Conservation (phyloP, 2,113 vertebrate genomes). For the Hemiscyllium ocellatum region DNA sequence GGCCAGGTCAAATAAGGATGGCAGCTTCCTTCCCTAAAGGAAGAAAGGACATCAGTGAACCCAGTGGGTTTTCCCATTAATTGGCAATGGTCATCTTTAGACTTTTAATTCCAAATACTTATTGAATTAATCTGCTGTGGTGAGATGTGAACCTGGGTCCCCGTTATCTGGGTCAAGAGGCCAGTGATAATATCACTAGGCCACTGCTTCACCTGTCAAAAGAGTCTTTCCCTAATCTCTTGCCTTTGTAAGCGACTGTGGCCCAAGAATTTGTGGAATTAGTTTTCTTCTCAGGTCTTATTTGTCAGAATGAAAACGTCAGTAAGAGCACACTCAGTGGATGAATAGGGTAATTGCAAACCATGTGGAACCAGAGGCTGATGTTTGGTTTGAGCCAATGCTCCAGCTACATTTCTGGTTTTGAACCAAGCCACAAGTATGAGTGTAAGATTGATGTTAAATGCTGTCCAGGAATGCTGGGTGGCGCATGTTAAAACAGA, state of each 20-base stretch:
- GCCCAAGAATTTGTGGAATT: not conserved
- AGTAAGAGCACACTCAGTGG: not conserved
- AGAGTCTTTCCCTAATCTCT: not conserved
- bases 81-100: too few relatives aligned
- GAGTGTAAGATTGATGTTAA: not conserved
- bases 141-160: too few relatives aligned
- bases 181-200: too few relatives aligned
- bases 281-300: not conserved
- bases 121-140: too few relatives aligned
- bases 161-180: too few relatives aligned
- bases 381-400: not conserved
- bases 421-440: not conserved
- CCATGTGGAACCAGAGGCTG: not conserved
- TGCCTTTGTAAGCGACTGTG: not conserved
- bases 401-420: not conserved
- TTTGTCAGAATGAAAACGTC: not conserved
- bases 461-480: not conserved
- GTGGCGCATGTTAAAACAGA: too few relatives aligned
- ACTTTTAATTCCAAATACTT: too few relatives aligned
- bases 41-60: too few relatives aligned
- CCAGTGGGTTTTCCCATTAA: too few relatives aligned
- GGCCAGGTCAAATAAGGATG: too few relatives aligned
- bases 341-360: not conserved
- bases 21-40: too few relatives aligned
- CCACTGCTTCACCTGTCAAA: not conserved